These are phyloP conservation scores for Dreissena polymorpha DNA, from an alignment of 1,140 invertebrate species.

Conservation along the genomic window DNA sequence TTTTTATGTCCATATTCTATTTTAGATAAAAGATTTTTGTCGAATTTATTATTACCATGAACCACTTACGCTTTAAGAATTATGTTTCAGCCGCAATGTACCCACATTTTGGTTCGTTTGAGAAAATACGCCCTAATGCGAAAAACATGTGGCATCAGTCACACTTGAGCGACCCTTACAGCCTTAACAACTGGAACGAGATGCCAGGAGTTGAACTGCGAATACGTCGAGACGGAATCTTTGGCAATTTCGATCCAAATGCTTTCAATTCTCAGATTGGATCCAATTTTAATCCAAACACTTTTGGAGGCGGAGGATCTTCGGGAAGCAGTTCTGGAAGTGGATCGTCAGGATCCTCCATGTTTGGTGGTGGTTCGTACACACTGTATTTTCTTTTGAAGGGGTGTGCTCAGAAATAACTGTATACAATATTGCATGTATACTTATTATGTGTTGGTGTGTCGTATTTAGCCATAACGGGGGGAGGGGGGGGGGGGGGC, in stretches of 20 bases:
- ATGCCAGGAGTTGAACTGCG: not conserved
- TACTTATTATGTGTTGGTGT: too few species aligned
- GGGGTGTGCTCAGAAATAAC: not conserved
- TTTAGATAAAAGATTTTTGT: too few species aligned
- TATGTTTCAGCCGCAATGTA: too few species aligned
- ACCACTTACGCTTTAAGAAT: too few species aligned
- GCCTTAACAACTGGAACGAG: not conserved
- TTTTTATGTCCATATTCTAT: too few species aligned
- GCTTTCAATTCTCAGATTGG: constrained; percentile 49
- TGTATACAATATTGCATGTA: too few species aligned
- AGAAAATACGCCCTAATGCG: too few species aligned
- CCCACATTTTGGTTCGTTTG: too few species aligned
- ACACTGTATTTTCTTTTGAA: not conserved
- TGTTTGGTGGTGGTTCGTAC: not conserved
- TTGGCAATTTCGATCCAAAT: constrained; percentile 48
- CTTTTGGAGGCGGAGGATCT: not conserved
- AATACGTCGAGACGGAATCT: constrained; percentile 24
- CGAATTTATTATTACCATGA: too few species aligned
- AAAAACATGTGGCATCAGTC: not conserved
- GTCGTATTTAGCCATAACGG: too few species aligned
- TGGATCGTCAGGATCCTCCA: not conserved
- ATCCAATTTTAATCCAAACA: constrained; percentile 43
- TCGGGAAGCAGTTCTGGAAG: not conserved
- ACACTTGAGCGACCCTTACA: constrained; percentile 10
- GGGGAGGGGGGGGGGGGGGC: too few species aligned